Percentiles rank a stretch among this genome's conserved stretches.
Conservation (phyloP, 2,113 vertebrate genomes). For the Cochlearius cochlearius region DNA sequence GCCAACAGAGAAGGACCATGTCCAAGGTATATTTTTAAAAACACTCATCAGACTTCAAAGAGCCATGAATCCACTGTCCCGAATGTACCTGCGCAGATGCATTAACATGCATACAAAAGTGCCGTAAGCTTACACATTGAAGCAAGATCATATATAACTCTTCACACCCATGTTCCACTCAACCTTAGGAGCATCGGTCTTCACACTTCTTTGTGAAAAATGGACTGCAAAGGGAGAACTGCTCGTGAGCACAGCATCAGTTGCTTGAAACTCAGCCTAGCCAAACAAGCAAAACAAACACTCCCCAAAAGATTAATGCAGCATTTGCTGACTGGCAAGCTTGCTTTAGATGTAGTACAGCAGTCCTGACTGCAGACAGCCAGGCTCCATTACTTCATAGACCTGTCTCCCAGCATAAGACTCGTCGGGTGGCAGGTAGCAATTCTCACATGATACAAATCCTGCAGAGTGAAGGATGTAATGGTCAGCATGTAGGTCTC, state of each 20-base stretch:
- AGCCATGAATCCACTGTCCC: background rate
- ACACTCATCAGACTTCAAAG: background rate
- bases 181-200: slow-evolving; percentile 73
- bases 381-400: slow-evolving; percentile 73
- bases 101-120: background rate
- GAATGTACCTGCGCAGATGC: background rate
- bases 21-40: background rate
- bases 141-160: background rate
- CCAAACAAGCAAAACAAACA: slow-evolving; percentile 34
- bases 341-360: slow-evolving; percentile 33
- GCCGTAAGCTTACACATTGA: background rate
- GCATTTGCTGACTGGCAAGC: background rate
- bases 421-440: slow-evolving; percentile 79
- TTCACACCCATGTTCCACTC: slow-evolving; percentile 74
- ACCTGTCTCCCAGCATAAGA: slow-evolving; percentile 73
- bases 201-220: slow-evolving; percentile 74
- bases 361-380: slow-evolving; percentile 4
- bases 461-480: slow-evolving; percentile 73
- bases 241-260: slow-evolving; percentile 71
- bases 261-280: slow-evolving; percentile 80
- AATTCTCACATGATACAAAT: slow-evolving; percentile 77
- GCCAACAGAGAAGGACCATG: background rate
- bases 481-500: slow-evolving; percentile 68
- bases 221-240: slow-evolving; percentile 69
- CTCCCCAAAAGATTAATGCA: slow-evolving; percentile 27